These are phyloP conservation scores for Eleutherodactylus coqui DNA, from an alignment of 2,797 vertebrate genomes.

Conservation along the genomic window DNA sequence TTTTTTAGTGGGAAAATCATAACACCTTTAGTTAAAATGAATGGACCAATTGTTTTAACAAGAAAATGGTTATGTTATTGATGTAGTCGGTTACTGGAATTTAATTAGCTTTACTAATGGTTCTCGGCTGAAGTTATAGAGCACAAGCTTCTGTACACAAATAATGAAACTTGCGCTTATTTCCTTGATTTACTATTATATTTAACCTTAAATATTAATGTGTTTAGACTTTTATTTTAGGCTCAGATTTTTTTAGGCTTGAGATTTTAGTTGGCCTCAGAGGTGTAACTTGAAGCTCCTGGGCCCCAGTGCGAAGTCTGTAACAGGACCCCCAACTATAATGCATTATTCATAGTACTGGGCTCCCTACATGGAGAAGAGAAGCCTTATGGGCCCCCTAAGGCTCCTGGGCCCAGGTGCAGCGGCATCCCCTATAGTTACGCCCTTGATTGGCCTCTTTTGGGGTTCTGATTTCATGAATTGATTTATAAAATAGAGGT, in stretches of 20 bases:
- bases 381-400: too few species aligned
- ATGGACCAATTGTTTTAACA: conserved; percentile 19
- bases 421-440: too few species aligned
- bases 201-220: neutral
- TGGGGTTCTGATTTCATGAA: neutral
- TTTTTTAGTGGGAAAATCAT: conserved; percentile 8
- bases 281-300: too few species aligned
- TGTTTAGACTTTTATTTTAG: neutral
- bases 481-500: neutral
- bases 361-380: too few species aligned
- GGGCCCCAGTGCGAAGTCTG: too few species aligned
- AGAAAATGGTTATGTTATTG: conserved; percentile 4
- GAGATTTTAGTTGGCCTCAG: neutral
- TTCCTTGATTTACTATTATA: neutral
- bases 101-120: neutral
- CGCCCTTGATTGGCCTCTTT: too few species aligned
- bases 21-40: conserved; percentile 22
- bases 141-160: neutral
- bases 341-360: too few species aligned
- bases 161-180: neutral
- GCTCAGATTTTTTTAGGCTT: neutral
- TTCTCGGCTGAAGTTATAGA: neutral
- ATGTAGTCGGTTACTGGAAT: neutral
- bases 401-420: too few species aligned
- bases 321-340: too few species aligned